Base-by-base conservation (phyloP, 2,797 vertebrate species). In the Hydrocynus forskahlii region DNA sequence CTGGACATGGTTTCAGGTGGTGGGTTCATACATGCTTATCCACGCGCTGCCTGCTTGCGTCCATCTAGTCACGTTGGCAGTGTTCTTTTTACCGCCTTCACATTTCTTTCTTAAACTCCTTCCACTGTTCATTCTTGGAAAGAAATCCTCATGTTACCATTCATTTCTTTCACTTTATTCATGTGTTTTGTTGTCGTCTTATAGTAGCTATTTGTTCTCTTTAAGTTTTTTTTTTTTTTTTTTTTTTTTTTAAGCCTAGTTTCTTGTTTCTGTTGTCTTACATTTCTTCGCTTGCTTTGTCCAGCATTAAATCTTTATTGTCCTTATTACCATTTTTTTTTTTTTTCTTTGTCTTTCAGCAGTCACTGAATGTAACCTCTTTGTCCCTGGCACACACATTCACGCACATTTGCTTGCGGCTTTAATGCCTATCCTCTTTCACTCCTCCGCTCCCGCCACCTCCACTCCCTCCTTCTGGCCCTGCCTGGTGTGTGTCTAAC, bases 401-500 rank as follows among this genome's bases (percentile, higher is more conserved):
- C 73, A 17, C 60, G 0, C 21, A 16, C 50, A 68, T 25, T 29
- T 55, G 85, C 79, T 87, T 86, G 89, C 89, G 85, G 89, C 87
- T 80, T 84, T 85, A 89, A 81, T 10, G 73, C 85, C 57, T 55
- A n/a, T 73, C 52, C 71, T 21, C 62, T 43, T n/a, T 74, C 4
- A 48, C 55, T 73, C 25, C 63, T 17, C 86, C 77, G 81, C 81
- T 81, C 83, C 43, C 38, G 60, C 57, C 45, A 48, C 78, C 76
- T 78, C 84, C 78, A 77, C 83, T 59, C 80, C 75, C 78, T 81
- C 81, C 82, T 81, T 88, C 72, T n/a, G 55, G 74, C 91, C 91
- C 90, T 88, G 92, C 92, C 92, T 93, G 92, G 92, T 95, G 93
- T 92, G 92, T 93, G 91, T 93, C 91, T 94, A 94, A 94, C 67